Evolutionary conservation across 2,113 vertebrate genomes (phyloP).

Genomic region (Vanacampus margaritifer): DNA sequence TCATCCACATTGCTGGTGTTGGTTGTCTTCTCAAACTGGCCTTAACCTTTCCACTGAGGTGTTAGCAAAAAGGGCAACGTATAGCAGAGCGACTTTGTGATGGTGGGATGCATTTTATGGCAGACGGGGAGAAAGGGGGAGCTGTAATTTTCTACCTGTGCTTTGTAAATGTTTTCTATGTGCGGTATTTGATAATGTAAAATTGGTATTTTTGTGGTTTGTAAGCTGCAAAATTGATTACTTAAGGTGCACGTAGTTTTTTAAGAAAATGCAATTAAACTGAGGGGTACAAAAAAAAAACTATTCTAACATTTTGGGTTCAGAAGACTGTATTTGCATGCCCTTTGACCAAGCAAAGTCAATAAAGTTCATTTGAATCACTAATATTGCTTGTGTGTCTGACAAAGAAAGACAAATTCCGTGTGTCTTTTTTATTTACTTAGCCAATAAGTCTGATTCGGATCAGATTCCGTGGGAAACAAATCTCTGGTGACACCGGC

Average conservation of each 20-base stretch:
- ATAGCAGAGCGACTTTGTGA: slow-evolving; percentile 22
- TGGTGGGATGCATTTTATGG: slow-evolving; percentile 53
- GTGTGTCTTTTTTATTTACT: too few species aligned
- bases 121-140: slow-evolving; percentile 34
- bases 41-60: slow-evolving; percentile 46
- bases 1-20: slow-evolving; percentile 27
- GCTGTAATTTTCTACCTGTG: slow-evolving; percentile 90
- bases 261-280: slow-evolving; percentile 75
- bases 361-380: slow-evolving; percentile 80
- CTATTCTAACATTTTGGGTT: slow-evolving; percentile 47
- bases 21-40: slow-evolving; percentile 47
- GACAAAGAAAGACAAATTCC: too few species aligned
- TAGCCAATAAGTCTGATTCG: too few species aligned
- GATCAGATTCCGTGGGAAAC: too few species aligned
- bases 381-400: slow-evolving; percentile 10
- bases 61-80: slow-evolving; percentile 37
- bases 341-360: slow-evolving; percentile 73
- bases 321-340: slow-evolving; percentile 81
- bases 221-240: slow-evolving; percentile 90
- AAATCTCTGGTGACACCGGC: too few species aligned
- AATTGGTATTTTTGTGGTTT: slow-evolving; percentile 93
- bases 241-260: slow-evolving; percentile 87
- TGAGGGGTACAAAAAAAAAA: slow-evolving; percentile 43
- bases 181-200: slow-evolving; percentile 94
- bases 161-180: slow-evolving; percentile 92